These are phyloP conservation scores for Ameiurus melas DNA, from an alignment of 2,113 vertebrate species.

Conservation along the genomic window DNA sequence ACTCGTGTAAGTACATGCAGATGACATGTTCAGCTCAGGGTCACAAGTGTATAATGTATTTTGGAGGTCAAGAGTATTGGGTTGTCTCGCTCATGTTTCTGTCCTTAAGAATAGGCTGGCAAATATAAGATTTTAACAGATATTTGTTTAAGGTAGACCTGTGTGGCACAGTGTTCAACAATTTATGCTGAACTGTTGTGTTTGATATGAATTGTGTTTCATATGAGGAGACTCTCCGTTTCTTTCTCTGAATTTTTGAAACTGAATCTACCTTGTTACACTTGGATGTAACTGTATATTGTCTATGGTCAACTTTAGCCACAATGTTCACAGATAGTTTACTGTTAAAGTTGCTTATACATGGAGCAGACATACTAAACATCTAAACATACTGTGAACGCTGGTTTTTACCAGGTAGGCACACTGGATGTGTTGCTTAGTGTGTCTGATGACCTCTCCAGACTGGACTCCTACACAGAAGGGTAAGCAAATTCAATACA, in stretches of 20 bases:
- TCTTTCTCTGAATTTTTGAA: neutral
- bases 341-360: neutral
- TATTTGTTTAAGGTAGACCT: neutral
- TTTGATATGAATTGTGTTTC: no score
- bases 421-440: slow-evolving; percentile 89
- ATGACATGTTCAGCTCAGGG: neutral
- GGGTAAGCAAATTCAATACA: slow-evolving; percentile 74
- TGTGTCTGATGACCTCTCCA: slow-evolving; percentile 88
- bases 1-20: neutral
- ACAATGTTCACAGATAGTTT: neutral
- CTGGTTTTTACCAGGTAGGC: slow-evolving; percentile 75
- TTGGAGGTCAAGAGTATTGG: slow-evolving; percentile 64
- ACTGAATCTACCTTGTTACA: neutral
- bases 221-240: no score
- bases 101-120: slow-evolving; percentile 38
- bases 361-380: neutral
- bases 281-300: slow-evolving; percentile 20
- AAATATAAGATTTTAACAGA: neutral
- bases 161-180: neutral
- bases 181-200: neutral
- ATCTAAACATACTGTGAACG: neutral
- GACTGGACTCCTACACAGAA: slow-evolving; percentile 88
- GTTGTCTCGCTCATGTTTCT: slow-evolving; percentile 69
- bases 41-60: slow-evolving; percentile 36
- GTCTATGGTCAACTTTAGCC: neutral